Base-by-base conservation (phyloP, 2,113 vertebrate species). In the Siniperca chuatsi region DNA sequence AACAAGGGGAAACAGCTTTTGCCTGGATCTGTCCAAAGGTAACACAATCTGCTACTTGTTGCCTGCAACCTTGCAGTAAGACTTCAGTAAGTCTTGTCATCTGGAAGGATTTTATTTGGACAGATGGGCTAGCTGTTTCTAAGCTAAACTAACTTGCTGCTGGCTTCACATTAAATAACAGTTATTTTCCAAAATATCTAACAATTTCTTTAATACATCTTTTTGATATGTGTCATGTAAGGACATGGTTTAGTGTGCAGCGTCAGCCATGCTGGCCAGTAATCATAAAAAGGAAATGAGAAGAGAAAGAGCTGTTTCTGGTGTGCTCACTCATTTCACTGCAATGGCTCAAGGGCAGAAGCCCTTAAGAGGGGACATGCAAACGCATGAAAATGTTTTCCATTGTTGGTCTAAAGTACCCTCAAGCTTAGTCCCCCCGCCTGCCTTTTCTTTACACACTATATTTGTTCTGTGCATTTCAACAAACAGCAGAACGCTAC, bases 351-450 rank as follows among this genome's bases (percentile, higher is more conserved):
- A 40, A 18, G 54, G 40, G 25, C 21, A 61, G 64, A 46, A 57
- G 73, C 13, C 25, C 64, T 79, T 84, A 42, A 81, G 29, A 72
- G 62, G 40, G 35, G 44, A 75, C 68, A 57, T 65, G 18, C 54
- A 89, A 75, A 78, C 73, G 72, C 42, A 81, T 40, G 35, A 74
- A 87, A 79, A 75, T 81, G 13, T 69, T 77, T 83, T 21, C 60
- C 25, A 60, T 48, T 73, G 44, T 84, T 54, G 50, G 52, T 25
- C 79, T 81, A 10, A 89, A 85, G 75, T 70, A 61, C 52, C 60
- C 61, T 72, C 23, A 10, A 79, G 79, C 40, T 48, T 25, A 13
- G 37, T 69, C 23, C 16, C 65, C 29, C 40, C 13, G 42, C 23
- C 50, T 13, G 65, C 42, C 33, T 37, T 13, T 11, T 35, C 70